Percentiles rank a stretch among this genome's conserved stretches.
Conservation (phyloP, 2,113 vertebrate genomes). For the Oryzias javanicus region DNA sequence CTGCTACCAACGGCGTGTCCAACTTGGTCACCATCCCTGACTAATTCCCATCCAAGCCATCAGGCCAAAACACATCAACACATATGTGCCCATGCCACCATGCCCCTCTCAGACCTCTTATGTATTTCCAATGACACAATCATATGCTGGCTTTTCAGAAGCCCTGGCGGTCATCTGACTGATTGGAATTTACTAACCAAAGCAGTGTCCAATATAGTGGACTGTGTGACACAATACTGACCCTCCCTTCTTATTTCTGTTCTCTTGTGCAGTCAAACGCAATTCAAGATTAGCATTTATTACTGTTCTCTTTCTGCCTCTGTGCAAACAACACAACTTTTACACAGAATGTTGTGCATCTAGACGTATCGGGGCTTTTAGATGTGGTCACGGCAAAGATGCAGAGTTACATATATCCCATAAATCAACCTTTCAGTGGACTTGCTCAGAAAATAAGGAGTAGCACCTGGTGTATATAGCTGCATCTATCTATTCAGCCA, state of each 20-base stretch:
- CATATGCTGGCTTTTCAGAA: conserved; percentile 57
- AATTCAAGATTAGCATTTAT: conserved; percentile 51
- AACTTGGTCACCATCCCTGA: conserved; percentile 70
- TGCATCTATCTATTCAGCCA: conserved; percentile 78
- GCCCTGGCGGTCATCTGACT: conserved; percentile 51
- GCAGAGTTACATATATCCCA: conserved; percentile 48
- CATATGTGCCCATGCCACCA: conserved; percentile 59
- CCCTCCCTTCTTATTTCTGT: conserved; percentile 19
- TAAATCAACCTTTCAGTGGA: conserved; percentile 57
- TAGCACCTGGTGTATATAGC: conserved; percentile 78
- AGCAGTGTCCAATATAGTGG: conserved; percentile 68
- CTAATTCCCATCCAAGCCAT: conserved; percentile 59
- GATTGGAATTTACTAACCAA: conserved; percentile 69
- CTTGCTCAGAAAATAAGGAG: conserved; percentile 72
- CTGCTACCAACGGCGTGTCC: conserved; percentile 63
- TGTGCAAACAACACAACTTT: conserved; percentile 28
- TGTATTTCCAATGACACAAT: conserved; percentile 59
- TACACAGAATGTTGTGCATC: conserved; percentile 39
- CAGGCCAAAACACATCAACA: conserved; percentile 70
- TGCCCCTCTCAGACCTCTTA: conserved; percentile 56
- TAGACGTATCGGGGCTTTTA: conserved; percentile 47
- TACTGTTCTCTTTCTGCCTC: conserved; percentile 24
- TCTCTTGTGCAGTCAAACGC: conserved; percentile 52
- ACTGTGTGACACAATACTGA: conserved; percentile 54
- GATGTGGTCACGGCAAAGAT: conserved; percentile 21